Evolutionary conservation across 2,797 vertebrate species (phyloP), one percentile per base, ranked within the genome.

Genomic region (Poeciliopsis turneri): DNA sequence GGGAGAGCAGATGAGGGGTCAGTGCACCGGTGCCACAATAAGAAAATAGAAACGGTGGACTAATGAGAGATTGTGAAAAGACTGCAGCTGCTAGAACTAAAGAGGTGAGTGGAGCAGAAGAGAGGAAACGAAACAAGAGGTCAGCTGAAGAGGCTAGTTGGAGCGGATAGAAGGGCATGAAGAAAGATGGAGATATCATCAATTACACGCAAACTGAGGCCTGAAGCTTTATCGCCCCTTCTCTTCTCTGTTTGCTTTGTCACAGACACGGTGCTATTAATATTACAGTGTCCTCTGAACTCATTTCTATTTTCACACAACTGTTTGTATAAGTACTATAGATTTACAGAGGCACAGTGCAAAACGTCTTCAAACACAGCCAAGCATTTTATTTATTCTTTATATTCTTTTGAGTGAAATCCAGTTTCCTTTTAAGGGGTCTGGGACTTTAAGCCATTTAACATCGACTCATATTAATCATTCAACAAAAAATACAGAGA

Each of bases 11-110:
- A 70, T 70, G n/a, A 70, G 68, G 41, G 68, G 68, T 90, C 86
- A 90, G 75, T 79, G 76, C 72, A 76, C 76, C 79, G 78, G 79
- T 82, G 83, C 81, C 79, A 85, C 87, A 88, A 82, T 81, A 81
- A 87, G 81, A 75, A 88, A 71, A 55, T 71, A 84, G 83, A 86
- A 80, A 90, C 75, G 82, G 49, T 84, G 85, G 82, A 86, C 77
- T 83, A 87, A 86, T 85, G 88, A 87, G 85, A 84, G 83, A 80
- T 78, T 81, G 78, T 87, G 86, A 84, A 84, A 89, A 78, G 79
- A 82, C 81, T 90, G 80, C 84, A 89, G 91, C 89, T 92, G 86
- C 83, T 82, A 70, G 20, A 76, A 79, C 81, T 81, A 72, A 81
- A 86, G 75, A 81, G 66, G 68, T 3, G 64, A 83, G 82, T 57